Percentiles rank a stretch among this genome's conserved stretches.
phyloP scores from a whole-genome alignment of 2,113 vertebrate genomes.

The Suricata suricatta region DNA sequence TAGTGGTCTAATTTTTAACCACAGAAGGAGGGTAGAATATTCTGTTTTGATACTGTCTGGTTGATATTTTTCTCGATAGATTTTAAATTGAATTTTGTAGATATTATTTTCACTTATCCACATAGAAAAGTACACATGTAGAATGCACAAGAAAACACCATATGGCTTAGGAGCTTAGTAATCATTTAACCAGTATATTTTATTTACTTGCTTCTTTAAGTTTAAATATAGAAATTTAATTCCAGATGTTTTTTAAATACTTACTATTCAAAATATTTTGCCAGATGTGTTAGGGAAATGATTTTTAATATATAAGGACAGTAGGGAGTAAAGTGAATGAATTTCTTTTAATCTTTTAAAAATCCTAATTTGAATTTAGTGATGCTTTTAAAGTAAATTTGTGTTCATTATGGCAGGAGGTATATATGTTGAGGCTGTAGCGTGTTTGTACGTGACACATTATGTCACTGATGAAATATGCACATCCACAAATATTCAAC shows the following conservation, averaged over 20 bases:
- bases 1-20: not conserved
- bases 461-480: not conserved
- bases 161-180: not conserved
- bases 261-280: not conserved
- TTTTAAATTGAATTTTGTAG: not conserved
- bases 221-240: not conserved
- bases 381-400: not conserved
- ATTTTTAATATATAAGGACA: not conserved
- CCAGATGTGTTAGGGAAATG: not conserved
- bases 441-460: not conserved
- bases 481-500: not conserved
- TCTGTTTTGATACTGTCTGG: not conserved
- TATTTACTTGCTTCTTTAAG: not conserved
- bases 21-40: not conserved
- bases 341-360: not conserved
- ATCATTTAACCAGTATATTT: not conserved
- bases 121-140: not conserved
- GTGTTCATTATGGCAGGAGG: not conserved
- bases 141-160: not conserved
- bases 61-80: not conserved
- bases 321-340: not conserved
- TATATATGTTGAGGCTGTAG: not conserved
- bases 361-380: not conserved
- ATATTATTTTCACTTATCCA: not conserved
- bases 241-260: not conserved